phyloP scores from a whole-genome alignment of 92 coral and sea anemone genomes.

The Zoanthus gigantus region DNA sequence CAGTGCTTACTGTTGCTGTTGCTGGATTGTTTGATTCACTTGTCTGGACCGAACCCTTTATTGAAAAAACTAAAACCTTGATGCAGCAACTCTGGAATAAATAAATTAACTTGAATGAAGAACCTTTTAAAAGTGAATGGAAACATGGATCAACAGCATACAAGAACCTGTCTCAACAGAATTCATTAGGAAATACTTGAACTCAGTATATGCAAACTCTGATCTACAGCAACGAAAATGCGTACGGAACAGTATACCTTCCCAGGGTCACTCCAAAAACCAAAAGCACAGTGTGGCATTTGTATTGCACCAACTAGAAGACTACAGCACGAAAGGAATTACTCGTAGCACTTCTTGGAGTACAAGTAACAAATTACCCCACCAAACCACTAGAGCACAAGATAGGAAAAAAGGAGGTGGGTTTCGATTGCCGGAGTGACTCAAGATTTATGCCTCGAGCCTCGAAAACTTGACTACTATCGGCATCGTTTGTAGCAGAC shows the following conservation, averaged over 20 bases:
- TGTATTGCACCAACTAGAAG: too few relatives aligned
- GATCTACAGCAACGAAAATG: too few relatives aligned
- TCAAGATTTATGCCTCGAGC: conserved; percentile 37
- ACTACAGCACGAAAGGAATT: too few relatives aligned
- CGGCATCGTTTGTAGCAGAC: not conserved
- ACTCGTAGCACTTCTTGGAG: too few relatives aligned
- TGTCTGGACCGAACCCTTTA: conserved; percentile 59
- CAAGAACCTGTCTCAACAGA: too few relatives aligned
- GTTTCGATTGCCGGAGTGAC: conserved; percentile 35
- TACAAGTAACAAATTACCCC: conserved; percentile 4
- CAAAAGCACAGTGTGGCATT: too few relatives aligned
- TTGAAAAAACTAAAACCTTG: conserved; percentile 53
- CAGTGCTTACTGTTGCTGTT: conserved; percentile 33
- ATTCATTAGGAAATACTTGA: too few relatives aligned
- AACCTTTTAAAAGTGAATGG: too few relatives aligned
- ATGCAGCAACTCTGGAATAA: conserved; percentile 66
- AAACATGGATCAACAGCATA: too few relatives aligned
- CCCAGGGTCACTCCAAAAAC: too few relatives aligned
- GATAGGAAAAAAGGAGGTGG: not conserved
- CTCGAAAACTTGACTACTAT: conserved; percentile 8
- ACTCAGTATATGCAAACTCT: too few relatives aligned
- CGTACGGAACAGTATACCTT: too few relatives aligned
- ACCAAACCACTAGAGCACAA: not conserved
- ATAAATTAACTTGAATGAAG: not conserved
- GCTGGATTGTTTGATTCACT: conserved; percentile 47